Conservation (phyloP, 2,888 invertebrate species). For the Nipponacmea schrenckii region DNA sequence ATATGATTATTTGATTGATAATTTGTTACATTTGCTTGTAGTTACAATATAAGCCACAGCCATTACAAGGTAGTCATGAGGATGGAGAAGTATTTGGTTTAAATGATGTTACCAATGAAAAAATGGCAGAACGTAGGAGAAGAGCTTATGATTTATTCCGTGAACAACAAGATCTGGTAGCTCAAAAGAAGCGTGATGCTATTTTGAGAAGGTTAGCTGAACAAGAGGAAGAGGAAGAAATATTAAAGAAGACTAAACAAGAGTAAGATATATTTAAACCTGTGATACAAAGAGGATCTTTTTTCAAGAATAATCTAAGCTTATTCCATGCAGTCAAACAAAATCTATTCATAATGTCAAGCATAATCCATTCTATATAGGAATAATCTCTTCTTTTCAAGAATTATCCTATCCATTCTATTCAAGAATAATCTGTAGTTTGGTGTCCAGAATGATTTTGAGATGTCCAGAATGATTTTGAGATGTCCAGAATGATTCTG, state of each 20-base stretch:
- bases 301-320: no score
- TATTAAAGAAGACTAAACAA: slow-evolving; percentile 55
- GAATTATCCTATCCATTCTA: no score
- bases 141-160: slow-evolving; percentile 61
- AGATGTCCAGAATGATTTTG: no score
- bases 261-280: slow-evolving; percentile 61
- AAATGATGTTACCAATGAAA: slow-evolving; percentile 65
- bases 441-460: no score
- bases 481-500: no score
- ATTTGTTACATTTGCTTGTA: slow-evolving; percentile 29
- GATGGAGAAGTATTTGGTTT: slow-evolving; percentile 66
- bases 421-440: no score
- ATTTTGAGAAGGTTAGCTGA: slow-evolving; percentile 62
- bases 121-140: slow-evolving; percentile 59
- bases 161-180: slow-evolving; percentile 64
- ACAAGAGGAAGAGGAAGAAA: slow-evolving; percentile 63
- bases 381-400: no score
- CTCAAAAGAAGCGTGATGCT: slow-evolving; percentile 63
- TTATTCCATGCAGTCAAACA: no score
- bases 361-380: no score
- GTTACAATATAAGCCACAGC: slow-evolving; percentile 64
- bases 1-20: no score
- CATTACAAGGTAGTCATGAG: slow-evolving; percentile 59
- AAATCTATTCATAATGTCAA: no score
- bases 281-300: no score